Evolutionary conservation across 30 jellyfish, hydroid and myxozoan genomes (phyloP), one percentile per base, ranked within the genome.

Genomic region (Chrysaora quinquecirrha): DNA sequence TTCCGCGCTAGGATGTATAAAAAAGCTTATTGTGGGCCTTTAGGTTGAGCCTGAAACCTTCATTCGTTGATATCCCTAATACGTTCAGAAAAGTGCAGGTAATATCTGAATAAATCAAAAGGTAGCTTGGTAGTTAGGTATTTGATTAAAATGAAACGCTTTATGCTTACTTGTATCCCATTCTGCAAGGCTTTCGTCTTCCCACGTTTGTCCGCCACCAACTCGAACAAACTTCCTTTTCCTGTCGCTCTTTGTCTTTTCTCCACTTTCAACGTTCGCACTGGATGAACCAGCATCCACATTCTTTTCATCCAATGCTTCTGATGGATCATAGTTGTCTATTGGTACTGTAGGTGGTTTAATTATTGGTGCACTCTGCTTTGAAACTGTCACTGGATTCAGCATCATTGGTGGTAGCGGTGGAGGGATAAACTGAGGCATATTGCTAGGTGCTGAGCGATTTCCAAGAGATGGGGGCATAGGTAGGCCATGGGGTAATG

Each of bases 111-210:
- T n/a, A n/a, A n/a, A n/a, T n/a, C n/a, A n/a, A n/a, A n/a, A n/a
- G n/a, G n/a, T n/a, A n/a, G n/a, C n/a, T n/a, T n/a, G n/a, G n/a
- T n/a, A n/a, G n/a, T n/a, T n/a, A n/a, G n/a, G n/a, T n/a, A n/a
- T n/a, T n/a, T n/a, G n/a, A n/a, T n/a, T n/a, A n/a, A n/a, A n/a
- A n/a, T n/a, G n/a, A n/a, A n/a, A n/a, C n/a, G n/a, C n/a, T n/a
- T n/a, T n/a, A n/a, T n/a, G n/a, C n/a, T 56, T 83, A 94, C 99
- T 94, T 38, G 96, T 68, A 67, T 94, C 97, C 99, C 99, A 94
- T 6, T 94, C 97, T 18, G 86, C 48, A 2, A 94, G 49, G 20
- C 94, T 83, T 1, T 75, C 88, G 60, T 94, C 99, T 89, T 94
- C 99, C 99, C 99, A 94, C 2, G 94, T 97, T 20, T 61, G 78